Percentiles rank a stretch among this genome's conserved stretches.
phyloP scores from a whole-genome alignment of 2,113 vertebrate genomes.

The Hepsetus odoe region DNA sequence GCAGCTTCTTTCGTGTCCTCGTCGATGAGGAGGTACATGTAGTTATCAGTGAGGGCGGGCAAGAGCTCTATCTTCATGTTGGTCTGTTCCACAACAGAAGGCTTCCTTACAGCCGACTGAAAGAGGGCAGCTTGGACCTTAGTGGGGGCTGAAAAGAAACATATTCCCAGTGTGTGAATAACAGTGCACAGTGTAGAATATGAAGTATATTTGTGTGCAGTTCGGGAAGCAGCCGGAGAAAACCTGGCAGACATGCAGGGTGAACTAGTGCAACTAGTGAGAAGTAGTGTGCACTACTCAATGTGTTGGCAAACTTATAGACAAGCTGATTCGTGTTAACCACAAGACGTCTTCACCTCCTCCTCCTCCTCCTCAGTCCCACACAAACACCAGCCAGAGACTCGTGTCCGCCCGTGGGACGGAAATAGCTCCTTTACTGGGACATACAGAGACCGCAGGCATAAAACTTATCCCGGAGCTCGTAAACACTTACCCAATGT shows the following conservation, averaged over 20 bases:
- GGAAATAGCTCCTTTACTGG: background rate
- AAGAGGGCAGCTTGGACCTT: conserved; percentile 67
- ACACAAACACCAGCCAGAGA: conserved; percentile 20
- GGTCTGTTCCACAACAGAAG: conserved; percentile 71
- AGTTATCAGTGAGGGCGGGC: conserved; percentile 95
- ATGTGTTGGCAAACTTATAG: no score
- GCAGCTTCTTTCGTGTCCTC: conserved; percentile 88
- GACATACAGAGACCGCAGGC: no score
- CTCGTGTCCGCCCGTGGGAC: conserved; percentile 5
- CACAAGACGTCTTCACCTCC: no score
- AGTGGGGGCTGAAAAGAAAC: conserved; percentile 68
- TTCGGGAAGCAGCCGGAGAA: no score
- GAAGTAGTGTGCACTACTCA: no score
- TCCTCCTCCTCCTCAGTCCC: background rate
- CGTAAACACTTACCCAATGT: conserved; percentile 68
- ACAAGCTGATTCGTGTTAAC: no score
- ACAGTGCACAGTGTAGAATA: no score
- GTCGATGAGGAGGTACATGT: conserved; percentile 98
- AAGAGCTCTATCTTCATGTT: conserved; percentile 90
- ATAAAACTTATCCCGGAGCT: background rate
- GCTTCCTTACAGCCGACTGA: conserved; percentile 70
- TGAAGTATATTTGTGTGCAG: no score
- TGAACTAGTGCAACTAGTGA: no score
- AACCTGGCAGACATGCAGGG: no score
- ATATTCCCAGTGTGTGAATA: no score